Conservation (phyloP, 1,140 invertebrate genomes). For the Caenorhabditis latens region DNA sequence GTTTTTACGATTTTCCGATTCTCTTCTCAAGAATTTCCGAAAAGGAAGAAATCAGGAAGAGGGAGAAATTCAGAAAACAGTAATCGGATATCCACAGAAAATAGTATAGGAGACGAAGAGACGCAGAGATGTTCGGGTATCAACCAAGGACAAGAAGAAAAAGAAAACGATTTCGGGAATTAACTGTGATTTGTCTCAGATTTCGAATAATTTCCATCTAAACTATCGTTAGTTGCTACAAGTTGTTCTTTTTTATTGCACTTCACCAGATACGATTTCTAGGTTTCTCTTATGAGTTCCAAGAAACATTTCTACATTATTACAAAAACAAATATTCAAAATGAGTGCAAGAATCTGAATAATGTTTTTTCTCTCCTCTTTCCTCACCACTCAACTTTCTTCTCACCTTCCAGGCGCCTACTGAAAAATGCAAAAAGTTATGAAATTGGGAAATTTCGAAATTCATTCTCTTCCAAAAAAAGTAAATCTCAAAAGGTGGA, state of each 20-base stretch:
- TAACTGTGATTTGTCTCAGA: conserved; percentile 42
- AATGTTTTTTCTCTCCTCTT: neutral
- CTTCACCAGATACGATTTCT: neutral
- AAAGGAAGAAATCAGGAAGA: neutral
- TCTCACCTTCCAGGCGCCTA: neutral
- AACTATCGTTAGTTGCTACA: too few species aligned
- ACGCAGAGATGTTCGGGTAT: conserved; percentile 33
- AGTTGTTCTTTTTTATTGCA: neutral
- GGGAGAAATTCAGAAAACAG: conserved; percentile 18
- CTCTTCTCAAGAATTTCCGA: conserved; percentile 2
- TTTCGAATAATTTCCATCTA: neutral
- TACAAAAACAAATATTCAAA: too few species aligned
- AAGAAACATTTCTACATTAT: too few species aligned
- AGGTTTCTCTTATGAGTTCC: too few species aligned
- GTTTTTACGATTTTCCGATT: conserved; percentile 45
- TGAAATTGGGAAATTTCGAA: neutral
- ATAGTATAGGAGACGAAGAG: conserved; percentile 36
- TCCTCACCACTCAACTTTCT: neutral
- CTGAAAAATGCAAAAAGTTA: conserved; percentile 11
- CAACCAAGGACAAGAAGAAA: conserved; percentile 38
- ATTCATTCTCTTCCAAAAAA: neutral
- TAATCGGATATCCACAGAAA: conserved; percentile 23
- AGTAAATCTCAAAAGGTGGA: neutral
- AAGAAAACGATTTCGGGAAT: conserved; percentile 24
- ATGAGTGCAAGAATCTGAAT: too few species aligned